Evolutionary conservation across 2,888 invertebrate genomes (phyloP).

Genomic region (Laothoe populi): DNA sequence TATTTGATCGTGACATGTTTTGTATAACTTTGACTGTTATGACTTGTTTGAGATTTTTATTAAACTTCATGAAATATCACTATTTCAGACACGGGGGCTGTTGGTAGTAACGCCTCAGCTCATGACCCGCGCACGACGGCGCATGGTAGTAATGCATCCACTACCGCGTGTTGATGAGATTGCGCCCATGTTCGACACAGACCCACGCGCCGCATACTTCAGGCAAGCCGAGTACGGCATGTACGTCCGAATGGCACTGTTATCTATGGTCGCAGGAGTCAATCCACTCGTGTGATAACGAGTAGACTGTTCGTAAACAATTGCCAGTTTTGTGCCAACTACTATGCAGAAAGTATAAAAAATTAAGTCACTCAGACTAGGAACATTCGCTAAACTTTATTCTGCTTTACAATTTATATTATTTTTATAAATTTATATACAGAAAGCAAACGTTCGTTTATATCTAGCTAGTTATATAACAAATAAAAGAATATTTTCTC

Average conservation of each 20-base stretch:
- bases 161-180: slow-evolving; percentile 98
- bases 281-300: slow-evolving; percentile 65
- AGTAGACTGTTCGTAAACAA: background rate
- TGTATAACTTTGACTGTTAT: too few relatives aligned
- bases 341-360: background rate
- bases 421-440: background rate
- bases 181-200: slow-evolving; percentile 96
- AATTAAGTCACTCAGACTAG: background rate
- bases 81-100: slow-evolving; percentile 91
- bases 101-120: slow-evolving; percentile 97
- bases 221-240: slow-evolving; percentile 99
- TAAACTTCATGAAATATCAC: too few relatives aligned
- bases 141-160: slow-evolving; percentile 99
- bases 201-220: slow-evolving; percentile 99
- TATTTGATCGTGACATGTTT: too few relatives aligned
- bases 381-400: background rate
- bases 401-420: background rate
- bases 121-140: slow-evolving; percentile 96
- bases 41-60: too few relatives aligned
- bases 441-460: background rate
- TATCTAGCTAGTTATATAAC: background rate
- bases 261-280: slow-evolving; percentile 94
- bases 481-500: slow-evolving; percentile 21
- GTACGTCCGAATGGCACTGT: slow-evolving; percentile 98
- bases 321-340: background rate